Conservation (phyloP, 1,140 invertebrate genomes). For the Diplogasteroides magnus region DNA sequence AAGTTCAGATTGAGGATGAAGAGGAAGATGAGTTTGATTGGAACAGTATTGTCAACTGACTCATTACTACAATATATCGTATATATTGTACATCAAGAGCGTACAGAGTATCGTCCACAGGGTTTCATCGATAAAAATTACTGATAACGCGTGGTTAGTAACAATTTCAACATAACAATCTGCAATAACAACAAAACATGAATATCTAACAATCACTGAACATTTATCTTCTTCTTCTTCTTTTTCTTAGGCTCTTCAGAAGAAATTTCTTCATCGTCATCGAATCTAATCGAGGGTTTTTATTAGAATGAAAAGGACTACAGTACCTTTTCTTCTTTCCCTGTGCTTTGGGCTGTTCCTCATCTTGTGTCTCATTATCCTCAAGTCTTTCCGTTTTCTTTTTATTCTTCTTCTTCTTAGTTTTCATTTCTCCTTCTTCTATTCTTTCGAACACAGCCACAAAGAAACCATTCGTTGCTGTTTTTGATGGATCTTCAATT, state of each 20-base stretch:
- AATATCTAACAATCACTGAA: background rate
- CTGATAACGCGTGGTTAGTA: no score
- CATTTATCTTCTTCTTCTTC: background rate
- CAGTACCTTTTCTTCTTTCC: no score
- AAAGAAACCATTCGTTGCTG: slow-evolving; percentile 88
- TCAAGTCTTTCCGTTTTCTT: slow-evolving; percentile 2
- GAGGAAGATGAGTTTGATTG: slow-evolving; percentile 15
- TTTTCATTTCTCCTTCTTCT: slow-evolving; percentile 1
- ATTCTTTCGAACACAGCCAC: slow-evolving; percentile 73
- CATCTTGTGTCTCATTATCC: no score
- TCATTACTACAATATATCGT: background rate
- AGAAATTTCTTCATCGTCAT: no score
- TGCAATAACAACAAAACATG: background rate
- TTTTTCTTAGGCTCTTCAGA: no score
- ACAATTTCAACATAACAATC: no score
- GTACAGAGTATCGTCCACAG: slow-evolving; percentile 1
- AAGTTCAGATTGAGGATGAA: background rate
- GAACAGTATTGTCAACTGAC: background rate
- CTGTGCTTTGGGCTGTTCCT: no score
- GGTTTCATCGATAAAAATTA: background rate
- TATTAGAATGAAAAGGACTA: no score
- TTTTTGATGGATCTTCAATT: slow-evolving; percentile 62
- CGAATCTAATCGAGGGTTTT: no score
- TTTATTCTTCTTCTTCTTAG: slow-evolving; percentile 1
- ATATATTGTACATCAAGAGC: no score